Conservation (phyloP, 1,140 invertebrate genomes). For the Aphis craccivora region DNA sequence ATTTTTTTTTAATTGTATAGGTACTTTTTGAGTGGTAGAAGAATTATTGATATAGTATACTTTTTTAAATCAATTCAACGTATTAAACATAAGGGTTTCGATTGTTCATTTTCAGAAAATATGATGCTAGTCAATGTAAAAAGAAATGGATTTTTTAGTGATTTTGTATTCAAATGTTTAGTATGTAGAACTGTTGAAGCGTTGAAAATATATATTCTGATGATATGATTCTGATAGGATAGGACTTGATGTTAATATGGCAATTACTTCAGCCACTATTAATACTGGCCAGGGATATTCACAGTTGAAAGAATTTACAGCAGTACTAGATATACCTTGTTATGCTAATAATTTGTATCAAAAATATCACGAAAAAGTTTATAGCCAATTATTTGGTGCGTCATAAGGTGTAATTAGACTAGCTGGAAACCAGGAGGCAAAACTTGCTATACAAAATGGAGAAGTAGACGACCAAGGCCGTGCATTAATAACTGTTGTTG, state of each 20-base stretch:
- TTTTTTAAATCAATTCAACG: too few relatives aligned
- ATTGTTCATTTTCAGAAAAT: slow-evolving; percentile 2
- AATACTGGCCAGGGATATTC: background rate
- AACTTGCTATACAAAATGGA: too few relatives aligned
- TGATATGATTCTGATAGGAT: background rate
- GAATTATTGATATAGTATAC: too few relatives aligned
- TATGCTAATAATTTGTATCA: background rate
- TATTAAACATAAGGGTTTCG: background rate
- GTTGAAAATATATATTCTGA: slow-evolving; percentile 16
- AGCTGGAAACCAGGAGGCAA: background rate
- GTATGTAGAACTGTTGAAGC: background rate
- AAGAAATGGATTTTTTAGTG: background rate
- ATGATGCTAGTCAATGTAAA: background rate
- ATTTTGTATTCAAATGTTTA: background rate
- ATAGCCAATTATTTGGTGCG: background rate
- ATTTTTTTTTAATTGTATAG: too few relatives aligned
- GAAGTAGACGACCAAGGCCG: too few relatives aligned
- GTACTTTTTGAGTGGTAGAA: too few relatives aligned
- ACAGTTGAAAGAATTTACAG: background rate
- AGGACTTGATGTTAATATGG: too few relatives aligned
- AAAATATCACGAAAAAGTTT: background rate
- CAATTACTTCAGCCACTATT: too few relatives aligned
- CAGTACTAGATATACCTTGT: background rate
- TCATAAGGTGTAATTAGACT: background rate
- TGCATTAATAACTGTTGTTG: too few relatives aligned